Evolutionary conservation across 2,888 invertebrate species (phyloP).

Genomic region (Drosophila neotestacea): DNA sequence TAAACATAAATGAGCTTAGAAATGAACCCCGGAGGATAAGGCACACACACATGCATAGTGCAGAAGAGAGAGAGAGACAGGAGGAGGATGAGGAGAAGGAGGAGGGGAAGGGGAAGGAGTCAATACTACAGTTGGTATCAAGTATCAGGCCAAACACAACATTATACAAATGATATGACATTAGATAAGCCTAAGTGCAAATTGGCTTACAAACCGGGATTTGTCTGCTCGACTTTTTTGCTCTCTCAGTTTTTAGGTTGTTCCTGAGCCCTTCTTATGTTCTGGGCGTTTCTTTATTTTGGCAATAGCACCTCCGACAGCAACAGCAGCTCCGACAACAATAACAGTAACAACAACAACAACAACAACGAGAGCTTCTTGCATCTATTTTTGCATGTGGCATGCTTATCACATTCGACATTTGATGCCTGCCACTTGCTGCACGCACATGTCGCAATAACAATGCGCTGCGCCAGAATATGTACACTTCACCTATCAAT

Average conservation of each 20-base stretch:
- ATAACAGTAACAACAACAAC: conserved; percentile 13
- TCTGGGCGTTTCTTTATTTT: conserved; percentile 2
- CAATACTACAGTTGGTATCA: conserved; percentile 72
- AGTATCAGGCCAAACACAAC: conserved; percentile 82
- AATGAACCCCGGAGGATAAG: conserved; percentile 84
- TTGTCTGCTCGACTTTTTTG: conserved; percentile 66
- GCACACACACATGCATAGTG: conserved; percentile 52
- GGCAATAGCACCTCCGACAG: conserved; percentile 7
- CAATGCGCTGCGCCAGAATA: conserved; percentile 30
- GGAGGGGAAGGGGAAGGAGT: conserved; percentile 16
- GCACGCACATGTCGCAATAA: conserved; percentile 8
- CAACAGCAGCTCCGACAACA: not conserved
- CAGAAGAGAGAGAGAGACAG: conserved; percentile 21
- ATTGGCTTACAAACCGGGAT: conserved; percentile 85
- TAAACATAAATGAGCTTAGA: conserved; percentile 86
- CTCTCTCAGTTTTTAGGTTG: not conserved
- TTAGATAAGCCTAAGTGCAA: conserved; percentile 86
- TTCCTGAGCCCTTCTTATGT: conserved; percentile 1
- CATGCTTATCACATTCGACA: conserved; percentile 54
- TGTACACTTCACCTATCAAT: conserved; percentile 3
- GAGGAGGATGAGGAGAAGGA: conserved; percentile 1
- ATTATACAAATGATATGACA: conserved; percentile 85
- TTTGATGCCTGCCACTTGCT: conserved; percentile 9
- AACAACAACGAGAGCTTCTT: conserved; percentile 13
- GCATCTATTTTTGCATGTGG: conserved; percentile 57